phyloP scores from a whole-genome alignment of 1,140 invertebrate species.

The Triops longicaudatus region DNA sequence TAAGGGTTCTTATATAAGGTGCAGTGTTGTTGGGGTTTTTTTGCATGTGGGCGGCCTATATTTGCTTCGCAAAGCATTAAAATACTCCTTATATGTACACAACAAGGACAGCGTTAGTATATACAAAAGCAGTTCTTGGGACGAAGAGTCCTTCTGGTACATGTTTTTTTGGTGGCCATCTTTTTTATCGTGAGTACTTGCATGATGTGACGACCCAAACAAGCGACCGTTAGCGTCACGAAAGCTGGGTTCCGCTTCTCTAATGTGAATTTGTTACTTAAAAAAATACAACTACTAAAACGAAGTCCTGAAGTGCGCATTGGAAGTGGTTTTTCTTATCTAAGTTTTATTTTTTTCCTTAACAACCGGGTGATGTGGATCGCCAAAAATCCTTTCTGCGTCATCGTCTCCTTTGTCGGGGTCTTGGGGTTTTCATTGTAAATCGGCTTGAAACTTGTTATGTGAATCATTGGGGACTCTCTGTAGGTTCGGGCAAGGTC shows the following conservation, averaged over 20 bases:
- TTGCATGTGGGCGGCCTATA: slow-evolving; percentile 9
- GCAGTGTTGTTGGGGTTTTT: not conserved
- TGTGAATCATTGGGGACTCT: not conserved
- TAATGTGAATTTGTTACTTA: no score
- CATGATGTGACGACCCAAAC: not conserved
- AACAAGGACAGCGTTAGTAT: not conserved
- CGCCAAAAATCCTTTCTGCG: not conserved
- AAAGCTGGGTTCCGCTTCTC: not conserved
- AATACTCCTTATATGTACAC: not conserved
- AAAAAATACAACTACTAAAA: not conserved
- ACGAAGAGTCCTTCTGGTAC: not conserved
- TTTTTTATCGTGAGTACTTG: no score
- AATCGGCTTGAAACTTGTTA: not conserved
- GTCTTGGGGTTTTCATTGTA: not conserved
- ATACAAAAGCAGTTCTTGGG: not conserved
- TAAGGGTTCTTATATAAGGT: no score
- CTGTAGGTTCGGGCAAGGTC: not conserved
- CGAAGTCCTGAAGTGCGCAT: not conserved
- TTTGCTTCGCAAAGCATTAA: not conserved
- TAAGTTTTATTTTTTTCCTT: not conserved
- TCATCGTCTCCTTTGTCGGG: not conserved
- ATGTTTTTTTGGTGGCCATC: not conserved
- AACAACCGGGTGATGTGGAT: not conserved
- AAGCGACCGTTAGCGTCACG: not conserved
- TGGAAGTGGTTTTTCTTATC: not conserved